Evolutionary conservation across 2,797 vertebrate species (phyloP), one percentile per base, ranked within the genome.

Genomic region (Micrastur ruficollis): DNA sequence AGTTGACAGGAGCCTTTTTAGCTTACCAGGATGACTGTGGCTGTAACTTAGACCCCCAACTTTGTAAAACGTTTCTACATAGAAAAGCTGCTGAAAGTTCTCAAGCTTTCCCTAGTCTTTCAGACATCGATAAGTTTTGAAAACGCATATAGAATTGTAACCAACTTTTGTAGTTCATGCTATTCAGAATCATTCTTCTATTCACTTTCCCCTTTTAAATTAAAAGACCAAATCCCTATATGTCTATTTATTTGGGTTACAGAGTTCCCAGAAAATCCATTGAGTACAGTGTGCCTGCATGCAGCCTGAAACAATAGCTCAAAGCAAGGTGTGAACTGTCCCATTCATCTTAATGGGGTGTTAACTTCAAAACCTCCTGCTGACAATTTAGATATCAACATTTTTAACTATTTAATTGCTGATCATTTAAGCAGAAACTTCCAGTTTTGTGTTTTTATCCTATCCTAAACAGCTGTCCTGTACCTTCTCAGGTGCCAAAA

Each of bases 401-500:
- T 65, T 92, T 80, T 91, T 91, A 97, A 96, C 93, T 92, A 40
- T 82, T 92, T 91, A 7, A 1, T 62, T 56, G 53, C 75, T 91
- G 75, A 91, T 81, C 27, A 78, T 89, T 91, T 91, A 44, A 72
- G 84, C 79, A 95, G 61, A 93, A 89, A 75, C 58, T 91, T 87
- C 58, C 49, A 87, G 40, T 71, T 82, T 82, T 58, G 53, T 76
- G 59, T 68, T 95, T 93, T 87, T 50, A 55, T 85, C 38, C 53
- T 83, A 0, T 72, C 46, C 71, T 95, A 68, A 95, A 89, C 16
- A n/a, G 52, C 81, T 93, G 67, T 79, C 74, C 78, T 65, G 42
- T 82, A 59, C 75, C 68, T 92, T 92, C 44, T 71, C 75, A 94
- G 78, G 89, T 94, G 95, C 89, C 92, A 96, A 76, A 96, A 96